A percentile compares a stretch with the other conserved stretches of the same genome.
phyloP scores from a whole-genome alignment of 2,888 invertebrate genomes.

The Nineta flava region DNA sequence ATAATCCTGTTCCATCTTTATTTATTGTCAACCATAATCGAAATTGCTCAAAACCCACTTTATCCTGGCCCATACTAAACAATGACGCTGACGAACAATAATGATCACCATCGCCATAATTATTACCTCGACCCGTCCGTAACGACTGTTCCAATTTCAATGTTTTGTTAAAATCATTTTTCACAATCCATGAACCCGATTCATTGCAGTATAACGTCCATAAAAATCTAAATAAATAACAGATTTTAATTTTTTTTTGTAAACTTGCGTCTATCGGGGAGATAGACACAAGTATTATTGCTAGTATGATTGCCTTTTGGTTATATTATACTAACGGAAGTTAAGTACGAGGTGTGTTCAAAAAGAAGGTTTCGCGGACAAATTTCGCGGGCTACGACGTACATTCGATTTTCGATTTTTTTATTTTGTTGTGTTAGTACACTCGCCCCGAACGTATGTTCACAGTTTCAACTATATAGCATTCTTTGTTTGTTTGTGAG shows the following conservation, averaged over 20 bases:
- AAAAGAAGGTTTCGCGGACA: too few relatives aligned
- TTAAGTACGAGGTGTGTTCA: too few relatives aligned
- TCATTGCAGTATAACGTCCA: constrained; percentile 79
- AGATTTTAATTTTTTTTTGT: too few relatives aligned
- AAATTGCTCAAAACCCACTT: constrained; percentile 58
- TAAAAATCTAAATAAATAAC: constrained; percentile 42
- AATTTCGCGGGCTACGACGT: too few relatives aligned
- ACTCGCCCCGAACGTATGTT: too few relatives aligned
- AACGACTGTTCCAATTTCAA: constrained; percentile 33
- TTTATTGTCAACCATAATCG: constrained; percentile 61
- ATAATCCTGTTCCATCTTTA: constrained; percentile 61
- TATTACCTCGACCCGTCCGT: neutral
- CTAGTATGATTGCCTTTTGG: too few relatives aligned
- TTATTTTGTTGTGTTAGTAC: too few relatives aligned
- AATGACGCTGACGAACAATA: constrained; percentile 18
- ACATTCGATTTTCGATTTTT: too few relatives aligned
- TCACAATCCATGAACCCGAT: constrained; percentile 52
- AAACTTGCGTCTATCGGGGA: neutral
- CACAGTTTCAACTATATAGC: too few relatives aligned
- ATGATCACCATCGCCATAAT: neutral
- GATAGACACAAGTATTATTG: neutral
- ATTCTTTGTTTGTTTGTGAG: too few relatives aligned
- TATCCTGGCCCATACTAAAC: constrained; percentile 29
- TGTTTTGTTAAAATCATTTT: constrained; percentile 54
- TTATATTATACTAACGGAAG: too few relatives aligned